Evolutionary conservation across 2,113 vertebrate species (phyloP).

Genomic region (Orthonyx spaldingii): DNA sequence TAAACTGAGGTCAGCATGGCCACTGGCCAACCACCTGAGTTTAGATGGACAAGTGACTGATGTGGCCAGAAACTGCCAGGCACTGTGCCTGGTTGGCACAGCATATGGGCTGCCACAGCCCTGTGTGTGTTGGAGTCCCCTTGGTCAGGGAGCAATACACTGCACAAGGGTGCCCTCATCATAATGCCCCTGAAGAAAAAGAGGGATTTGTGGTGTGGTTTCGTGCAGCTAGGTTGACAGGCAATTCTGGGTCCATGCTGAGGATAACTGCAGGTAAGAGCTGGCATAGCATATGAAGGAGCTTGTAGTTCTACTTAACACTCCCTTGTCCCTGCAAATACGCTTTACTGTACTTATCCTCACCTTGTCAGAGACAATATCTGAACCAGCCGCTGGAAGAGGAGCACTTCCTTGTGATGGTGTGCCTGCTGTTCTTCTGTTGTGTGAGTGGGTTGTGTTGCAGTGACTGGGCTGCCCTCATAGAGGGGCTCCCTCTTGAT

Average conservation of each 20-base stretch:
- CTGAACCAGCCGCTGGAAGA: background rate
- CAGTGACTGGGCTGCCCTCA: background rate
- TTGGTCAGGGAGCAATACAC: background rate
- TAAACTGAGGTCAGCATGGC: background rate
- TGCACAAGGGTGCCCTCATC: accelerated
- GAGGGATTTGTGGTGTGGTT: background rate
- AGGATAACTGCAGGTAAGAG: background rate
- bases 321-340: background rate
- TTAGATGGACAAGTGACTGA: background rate
- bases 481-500: accelerated
- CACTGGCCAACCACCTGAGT: background rate
- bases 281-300: background rate
- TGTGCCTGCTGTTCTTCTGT: background rate
- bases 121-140: background rate
- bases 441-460: background rate
- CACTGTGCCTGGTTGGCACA: background rate
- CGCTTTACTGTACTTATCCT: background rate
- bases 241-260: background rate
- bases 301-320: background rate
- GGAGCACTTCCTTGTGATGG: background rate
- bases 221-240: background rate
- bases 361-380: background rate
- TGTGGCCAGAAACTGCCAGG: background rate
- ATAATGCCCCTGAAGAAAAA: background rate
- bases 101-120: background rate